phyloP scores from a whole-genome alignment of 2,797 vertebrate species.

The Catostomus latipinnis region DNA sequence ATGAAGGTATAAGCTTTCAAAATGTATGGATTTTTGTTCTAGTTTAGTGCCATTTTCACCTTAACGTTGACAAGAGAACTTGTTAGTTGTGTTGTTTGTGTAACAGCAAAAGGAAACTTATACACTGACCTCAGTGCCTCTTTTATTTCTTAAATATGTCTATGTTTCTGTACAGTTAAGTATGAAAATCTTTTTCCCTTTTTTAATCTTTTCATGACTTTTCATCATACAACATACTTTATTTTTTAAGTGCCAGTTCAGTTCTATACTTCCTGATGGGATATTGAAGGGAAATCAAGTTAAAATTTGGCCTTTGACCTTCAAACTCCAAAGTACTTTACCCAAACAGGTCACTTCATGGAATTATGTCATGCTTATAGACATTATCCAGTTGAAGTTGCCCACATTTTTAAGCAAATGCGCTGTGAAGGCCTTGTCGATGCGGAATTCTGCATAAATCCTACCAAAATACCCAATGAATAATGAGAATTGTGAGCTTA shows the following conservation, averaged over 20 bases:
- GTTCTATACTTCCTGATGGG: constrained; percentile 69
- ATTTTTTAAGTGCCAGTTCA: constrained; percentile 70
- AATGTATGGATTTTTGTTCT: constrained; percentile 31
- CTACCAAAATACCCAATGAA: constrained; percentile 19
- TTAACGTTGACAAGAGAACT: constrained; percentile 31
- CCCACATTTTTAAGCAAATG: background rate
- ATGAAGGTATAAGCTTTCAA: constrained; percentile 79
- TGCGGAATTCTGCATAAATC: background rate
- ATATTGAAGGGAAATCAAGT: constrained; percentile 72
- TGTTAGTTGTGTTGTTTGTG: constrained; percentile 21
- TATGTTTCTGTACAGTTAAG: constrained; percentile 4
- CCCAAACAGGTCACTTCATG: constrained; percentile 40
- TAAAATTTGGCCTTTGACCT: background rate
- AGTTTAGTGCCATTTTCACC: constrained; percentile 58
- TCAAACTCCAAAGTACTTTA: constrained; percentile 3
- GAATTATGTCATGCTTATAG: background rate
- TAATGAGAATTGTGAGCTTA: constrained; percentile 27
- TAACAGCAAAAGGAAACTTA: constrained; percentile 67
- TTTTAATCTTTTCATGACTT: constrained; percentile 59
- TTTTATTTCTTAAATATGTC: constrained; percentile 65
- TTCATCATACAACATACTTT: constrained; percentile 13
- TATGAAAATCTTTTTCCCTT: constrained; percentile 21
- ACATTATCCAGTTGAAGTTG: background rate
- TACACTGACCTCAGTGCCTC: constrained; percentile 85
- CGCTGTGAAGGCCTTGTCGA: background rate